Percentiles rank a stretch among this genome's conserved stretches.
These are phyloP conservation scores for Thaleichthys pacificus DNA, from an alignment of 2,797 vertebrate species.

Conservation along the genomic window DNA sequence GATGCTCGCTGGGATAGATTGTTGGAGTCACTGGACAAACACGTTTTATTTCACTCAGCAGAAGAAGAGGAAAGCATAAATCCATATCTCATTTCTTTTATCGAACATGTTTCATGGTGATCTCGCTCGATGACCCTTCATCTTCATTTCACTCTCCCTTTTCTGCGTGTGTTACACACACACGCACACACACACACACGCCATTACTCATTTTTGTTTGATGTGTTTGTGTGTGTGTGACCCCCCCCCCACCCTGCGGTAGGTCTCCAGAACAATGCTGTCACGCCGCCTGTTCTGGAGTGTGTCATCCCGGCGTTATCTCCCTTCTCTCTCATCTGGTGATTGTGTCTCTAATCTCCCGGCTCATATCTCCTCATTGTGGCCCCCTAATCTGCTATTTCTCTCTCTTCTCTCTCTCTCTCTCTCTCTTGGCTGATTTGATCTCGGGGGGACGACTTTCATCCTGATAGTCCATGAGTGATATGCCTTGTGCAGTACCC, in stretches of 20 bases:
- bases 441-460: conserved; percentile 37
- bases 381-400: conserved; percentile 21
- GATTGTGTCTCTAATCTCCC: conserved; percentile 34
- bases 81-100: too few species aligned
- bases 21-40: conserved; percentile 17
- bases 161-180: not conserved
- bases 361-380: conserved; percentile 41
- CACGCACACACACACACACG: not conserved
- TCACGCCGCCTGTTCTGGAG: conserved; percentile 14
- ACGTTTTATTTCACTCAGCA: not conserved
- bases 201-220: not conserved
- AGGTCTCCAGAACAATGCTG: not conserved
- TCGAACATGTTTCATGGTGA: too few species aligned
- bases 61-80: too few species aligned
- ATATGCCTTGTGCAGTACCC: conserved; percentile 16
- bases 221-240: conserved; percentile 4
- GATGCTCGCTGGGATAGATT: conserved; percentile 32
- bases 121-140: too few species aligned
- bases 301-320: conserved; percentile 30
- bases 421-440: conserved; percentile 28
- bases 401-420: conserved; percentile 15
- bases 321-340: conserved; percentile 27
- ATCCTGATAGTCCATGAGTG: conserved; percentile 35
- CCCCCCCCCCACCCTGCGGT: not conserved
- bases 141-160: too few species aligned